A percentile compares a stretch with the other conserved stretches of the same genome.
phyloP scores from a whole-genome alignment of 2,797 vertebrate genomes.

The Aplochiton taeniatus region DNA sequence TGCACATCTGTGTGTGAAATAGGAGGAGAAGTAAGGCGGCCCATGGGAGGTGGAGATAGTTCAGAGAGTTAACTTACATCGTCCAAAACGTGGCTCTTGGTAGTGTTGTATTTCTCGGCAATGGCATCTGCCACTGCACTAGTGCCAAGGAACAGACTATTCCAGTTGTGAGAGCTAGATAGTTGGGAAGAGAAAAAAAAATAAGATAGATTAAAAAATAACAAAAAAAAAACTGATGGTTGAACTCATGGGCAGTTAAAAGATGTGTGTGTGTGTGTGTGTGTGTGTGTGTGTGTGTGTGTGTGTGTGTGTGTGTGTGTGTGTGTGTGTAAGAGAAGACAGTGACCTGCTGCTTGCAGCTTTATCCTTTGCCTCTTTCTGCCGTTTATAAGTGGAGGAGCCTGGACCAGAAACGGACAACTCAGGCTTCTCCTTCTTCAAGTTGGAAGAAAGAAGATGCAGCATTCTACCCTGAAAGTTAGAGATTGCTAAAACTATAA shows the following conservation, averaged over 20 bases:
- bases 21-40: no score
- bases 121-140: conserved; percentile 92
- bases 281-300: not conserved
- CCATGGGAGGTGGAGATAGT: not conserved
- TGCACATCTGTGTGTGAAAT: no score
- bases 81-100: conserved; percentile 94
- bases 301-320: not conserved
- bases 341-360: conserved; percentile 86
- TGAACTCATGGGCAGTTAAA: not conserved
- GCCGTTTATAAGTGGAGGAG: conserved; percentile 87
- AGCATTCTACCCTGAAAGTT: conserved; percentile 87
- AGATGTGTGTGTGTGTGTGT: not conserved
- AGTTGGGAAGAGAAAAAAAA: not conserved
- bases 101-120: conserved; percentile 91
- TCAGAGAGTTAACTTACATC: conserved; percentile 79
- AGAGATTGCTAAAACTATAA: not conserved
- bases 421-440: conserved; percentile 85
- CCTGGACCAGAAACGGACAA: conserved; percentile 61
- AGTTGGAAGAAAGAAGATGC: conserved; percentile 88
- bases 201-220: not conserved
- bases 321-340: not conserved
- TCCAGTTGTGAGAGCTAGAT: conserved; percentile 95
- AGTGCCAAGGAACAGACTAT: conserved; percentile 89
- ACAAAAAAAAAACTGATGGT: not conserved
- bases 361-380: conserved; percentile 89